phyloP scores from a whole-genome alignment of 2,797 vertebrate species.

The Cyclopterus lumpus region DNA sequence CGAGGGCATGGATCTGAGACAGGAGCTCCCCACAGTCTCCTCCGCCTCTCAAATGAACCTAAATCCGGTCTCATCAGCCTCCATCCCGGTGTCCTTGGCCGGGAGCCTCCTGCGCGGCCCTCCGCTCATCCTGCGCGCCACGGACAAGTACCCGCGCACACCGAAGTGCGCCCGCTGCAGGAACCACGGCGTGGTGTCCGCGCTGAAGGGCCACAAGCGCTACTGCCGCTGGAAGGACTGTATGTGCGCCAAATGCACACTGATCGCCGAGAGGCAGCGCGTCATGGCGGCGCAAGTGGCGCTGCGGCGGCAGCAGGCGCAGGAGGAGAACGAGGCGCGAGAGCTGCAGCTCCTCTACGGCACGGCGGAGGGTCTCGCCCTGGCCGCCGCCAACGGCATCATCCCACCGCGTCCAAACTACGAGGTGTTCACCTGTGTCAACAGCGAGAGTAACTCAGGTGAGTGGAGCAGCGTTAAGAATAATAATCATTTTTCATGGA shows the following conservation, averaged over 20 bases:
- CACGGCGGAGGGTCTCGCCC: constrained; percentile 94
- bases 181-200: constrained; percentile 97
- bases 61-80: constrained; percentile 79
- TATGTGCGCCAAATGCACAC: constrained; percentile 97
- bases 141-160: constrained; percentile 98
- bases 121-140: constrained; percentile 90
- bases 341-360: constrained; percentile 97
- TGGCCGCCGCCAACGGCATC: constrained; percentile 97
- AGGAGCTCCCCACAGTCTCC: constrained; percentile 86
- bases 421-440: constrained; percentile 91
- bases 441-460: constrained; percentile 84
- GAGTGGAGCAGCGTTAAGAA: constrained; percentile 46
- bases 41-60: constrained; percentile 86
- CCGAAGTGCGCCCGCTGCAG: constrained; percentile 97
- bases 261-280: constrained; percentile 96
- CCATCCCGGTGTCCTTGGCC: constrained; percentile 93
- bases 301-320: constrained; percentile 94
- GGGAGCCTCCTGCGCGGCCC: constrained; percentile 90
- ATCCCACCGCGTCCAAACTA: constrained; percentile 94
- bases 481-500: not conserved
- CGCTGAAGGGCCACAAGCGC: constrained; percentile 97
- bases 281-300: constrained; percentile 99
- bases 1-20: constrained; percentile 90
- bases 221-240: constrained; percentile 99
- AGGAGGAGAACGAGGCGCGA: constrained; percentile 96